phyloP scores from a whole-genome alignment of 2,113 vertebrate genomes.

The Monarcha castaneiventris region DNA sequence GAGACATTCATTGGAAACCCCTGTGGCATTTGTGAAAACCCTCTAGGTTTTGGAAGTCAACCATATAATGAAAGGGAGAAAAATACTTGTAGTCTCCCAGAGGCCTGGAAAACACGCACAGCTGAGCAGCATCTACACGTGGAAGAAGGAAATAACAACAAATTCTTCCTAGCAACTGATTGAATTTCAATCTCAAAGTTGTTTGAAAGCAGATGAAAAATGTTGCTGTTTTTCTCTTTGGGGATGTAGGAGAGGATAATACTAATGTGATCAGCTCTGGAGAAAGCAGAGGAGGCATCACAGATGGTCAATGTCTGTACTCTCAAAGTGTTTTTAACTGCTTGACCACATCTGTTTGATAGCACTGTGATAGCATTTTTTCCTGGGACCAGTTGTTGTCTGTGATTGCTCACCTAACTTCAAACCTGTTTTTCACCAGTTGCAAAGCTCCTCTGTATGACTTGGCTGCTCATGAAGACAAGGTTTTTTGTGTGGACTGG shows the following conservation, averaged over 20 bases:
- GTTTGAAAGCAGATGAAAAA: background rate
- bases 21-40: background rate
- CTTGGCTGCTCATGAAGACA: conserved; percentile 95
- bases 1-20: background rate
- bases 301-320: background rate
- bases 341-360: background rate
- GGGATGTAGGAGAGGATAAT: background rate
- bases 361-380: background rate
- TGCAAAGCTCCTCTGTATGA: conserved; percentile 96
- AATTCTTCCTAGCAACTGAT: background rate
- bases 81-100: background rate
- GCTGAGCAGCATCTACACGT: background rate
- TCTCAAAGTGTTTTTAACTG: background rate
- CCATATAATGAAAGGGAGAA: background rate
- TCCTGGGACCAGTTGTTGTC: background rate
- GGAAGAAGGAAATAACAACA: background rate
- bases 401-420: background rate
- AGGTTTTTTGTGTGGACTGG: conserved; percentile 96
- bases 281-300: background rate
- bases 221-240: background rate
- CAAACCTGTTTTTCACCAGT: conserved; percentile 66
- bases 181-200: background rate
- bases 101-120: background rate
- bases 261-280: background rate
- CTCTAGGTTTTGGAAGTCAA: background rate